Conservation (phyloP, 2,797 vertebrate genomes). For the Falco rusticolus region DNA sequence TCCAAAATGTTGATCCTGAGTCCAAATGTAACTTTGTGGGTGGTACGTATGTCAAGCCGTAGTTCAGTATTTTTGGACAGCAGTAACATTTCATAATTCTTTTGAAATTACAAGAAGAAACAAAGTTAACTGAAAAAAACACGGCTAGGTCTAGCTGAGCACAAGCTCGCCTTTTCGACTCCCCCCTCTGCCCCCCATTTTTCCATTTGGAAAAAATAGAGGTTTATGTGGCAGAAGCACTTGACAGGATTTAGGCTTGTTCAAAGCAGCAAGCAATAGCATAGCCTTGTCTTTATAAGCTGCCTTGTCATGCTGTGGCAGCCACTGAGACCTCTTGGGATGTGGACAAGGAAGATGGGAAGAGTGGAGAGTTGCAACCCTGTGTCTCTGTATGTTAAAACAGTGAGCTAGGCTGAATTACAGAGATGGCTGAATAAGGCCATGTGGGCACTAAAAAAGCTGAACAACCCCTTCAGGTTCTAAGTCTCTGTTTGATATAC, state of each 20-base stretch:
- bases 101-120: slow-evolving; percentile 36
- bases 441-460: background rate
- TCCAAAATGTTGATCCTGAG: slow-evolving; percentile 52
- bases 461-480: background rate
- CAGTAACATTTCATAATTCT: slow-evolving; percentile 50
- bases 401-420: background rate
- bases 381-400: background rate
- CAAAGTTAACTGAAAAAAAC: background rate
- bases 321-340: background rate
- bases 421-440: background rate
- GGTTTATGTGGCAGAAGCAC: slow-evolving; percentile 40
- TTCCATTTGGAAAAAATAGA: slow-evolving; percentile 48
- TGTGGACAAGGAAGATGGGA: background rate
- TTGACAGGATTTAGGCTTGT: background rate
- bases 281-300: background rate
- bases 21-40: slow-evolving; percentile 66
- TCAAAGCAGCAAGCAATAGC: background rate
- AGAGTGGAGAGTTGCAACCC: background rate
- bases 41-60: slow-evolving; percentile 60
- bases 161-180: background rate
- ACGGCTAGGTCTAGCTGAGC: slow-evolving; percentile 26
- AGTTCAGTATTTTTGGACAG: slow-evolving; percentile 60
- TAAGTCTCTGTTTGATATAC: slow-evolving; percentile 3
- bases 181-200: background rate
- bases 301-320: background rate